Percentiles rank a stretch among this genome's conserved stretches.
Conservation (phyloP, 2,113 vertebrate species). For the Spizaetus ornatus region DNA sequence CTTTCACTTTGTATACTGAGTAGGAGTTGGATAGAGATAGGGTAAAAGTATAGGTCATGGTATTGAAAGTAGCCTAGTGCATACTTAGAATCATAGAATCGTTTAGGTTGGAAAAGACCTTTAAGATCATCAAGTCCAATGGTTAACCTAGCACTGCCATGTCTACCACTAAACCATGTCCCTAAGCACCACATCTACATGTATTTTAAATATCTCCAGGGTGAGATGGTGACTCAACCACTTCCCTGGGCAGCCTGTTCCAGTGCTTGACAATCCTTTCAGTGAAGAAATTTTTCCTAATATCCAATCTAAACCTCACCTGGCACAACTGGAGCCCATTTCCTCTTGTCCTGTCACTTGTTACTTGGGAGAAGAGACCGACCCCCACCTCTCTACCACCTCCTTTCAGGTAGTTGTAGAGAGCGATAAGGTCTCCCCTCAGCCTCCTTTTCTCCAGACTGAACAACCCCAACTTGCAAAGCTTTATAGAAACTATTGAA, state of each 20-base stretch:
- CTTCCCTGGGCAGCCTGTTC: background rate
- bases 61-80: background rate
- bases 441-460: background rate
- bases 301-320: too few relatives aligned
- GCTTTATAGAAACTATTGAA: background rate
- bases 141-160: background rate
- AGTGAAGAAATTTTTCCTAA: too few relatives aligned
- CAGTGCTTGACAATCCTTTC: fast-evolving
- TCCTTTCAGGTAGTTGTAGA: background rate
- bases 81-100: background rate
- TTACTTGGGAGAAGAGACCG: background rate
- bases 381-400: fast-evolving
- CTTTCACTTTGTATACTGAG: background rate
- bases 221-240: background rate
- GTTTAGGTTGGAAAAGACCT: background rate
- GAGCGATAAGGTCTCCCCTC: fast-evolving
- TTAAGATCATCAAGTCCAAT: background rate
- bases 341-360: background rate
- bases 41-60: background rate
- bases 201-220: background rate
- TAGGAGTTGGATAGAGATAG: background rate
- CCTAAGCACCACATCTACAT: fast-evolving
- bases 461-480: background rate
- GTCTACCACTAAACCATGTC: background rate
- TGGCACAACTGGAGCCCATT: background rate